These are phyloP conservation scores for Otis tarda DNA, from an alignment of 2,113 vertebrate species.

Conservation along the genomic window DNA sequence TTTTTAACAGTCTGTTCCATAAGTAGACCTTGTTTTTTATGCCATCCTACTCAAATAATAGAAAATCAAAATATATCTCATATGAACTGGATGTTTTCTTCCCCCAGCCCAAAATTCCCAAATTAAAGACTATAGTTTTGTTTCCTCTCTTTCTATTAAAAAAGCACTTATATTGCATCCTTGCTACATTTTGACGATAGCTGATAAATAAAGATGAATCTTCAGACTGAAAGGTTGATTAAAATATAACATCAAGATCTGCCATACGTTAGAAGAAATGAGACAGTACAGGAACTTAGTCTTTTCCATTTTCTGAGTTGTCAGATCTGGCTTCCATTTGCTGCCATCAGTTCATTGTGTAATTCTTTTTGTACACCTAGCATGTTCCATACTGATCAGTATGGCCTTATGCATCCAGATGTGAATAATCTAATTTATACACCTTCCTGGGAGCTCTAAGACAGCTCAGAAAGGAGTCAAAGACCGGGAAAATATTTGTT, in stretches of 20 bases:
- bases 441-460: neutral
- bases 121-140: neutral
- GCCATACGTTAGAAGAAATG: neutral
- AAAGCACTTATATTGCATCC: neutral
- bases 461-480: neutral
- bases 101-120: neutral
- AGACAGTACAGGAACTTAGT: neutral
- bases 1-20: neutral
- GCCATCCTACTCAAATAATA: neutral
- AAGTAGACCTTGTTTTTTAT: neutral
- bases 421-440: neutral
- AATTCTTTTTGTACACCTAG: neutral
- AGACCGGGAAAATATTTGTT: neutral
- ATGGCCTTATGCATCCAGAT: neutral
- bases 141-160: neutral
- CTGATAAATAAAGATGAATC: neutral
- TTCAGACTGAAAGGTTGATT: neutral
- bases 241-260: neutral
- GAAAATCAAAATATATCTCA: neutral
- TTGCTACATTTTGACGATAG: neutral
- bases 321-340: neutral
- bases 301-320: neutral
- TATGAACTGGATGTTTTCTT: neutral
- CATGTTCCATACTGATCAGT: neutral
- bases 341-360: neutral